Base-by-base conservation (phyloP, 1,140 invertebrate species). In the Scaptomyza graminum region DNA sequence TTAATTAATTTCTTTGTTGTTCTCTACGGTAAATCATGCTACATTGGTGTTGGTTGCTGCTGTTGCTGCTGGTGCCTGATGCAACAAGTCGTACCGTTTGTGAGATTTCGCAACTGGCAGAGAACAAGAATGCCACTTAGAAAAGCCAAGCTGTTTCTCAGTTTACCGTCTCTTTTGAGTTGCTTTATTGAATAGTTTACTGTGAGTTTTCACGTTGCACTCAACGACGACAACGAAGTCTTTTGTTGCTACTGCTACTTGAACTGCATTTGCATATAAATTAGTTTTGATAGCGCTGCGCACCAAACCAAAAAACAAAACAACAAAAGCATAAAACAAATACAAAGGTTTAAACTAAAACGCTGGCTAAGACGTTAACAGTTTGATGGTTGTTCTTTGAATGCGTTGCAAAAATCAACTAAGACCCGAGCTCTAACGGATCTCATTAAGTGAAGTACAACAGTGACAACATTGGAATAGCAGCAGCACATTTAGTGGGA, bases 1-100 rank as follows among this genome's bases (percentile, higher is more conserved):
- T 89, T 88, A 84, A 88, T 88, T 88, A 88, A 88, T 88, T 88
- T 88, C 83, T 88, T 88, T 88, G 83, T 88, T 88, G 83, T 88
- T 84, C 63, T 88, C 84, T 89, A 88, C 79, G 83, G 79, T 88
- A 89, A 88, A 88, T 88, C 83, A 88, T 88, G 76, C 62, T 70
- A 64, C 84, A 79, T 82, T 70, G 41, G 72, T 84, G 59, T 47
- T 64, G 55, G 50, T 72, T 51, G 41, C 22, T 62, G 50, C 39
- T 77, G 54, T 15, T 51, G 37, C 16, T 55, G 66, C 7, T 31
- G 37, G 12, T 41, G 70, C 52, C 47, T 60, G 16, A 13, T 51
- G 62, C 56, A 25, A 65, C 62, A 66, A 51, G 51, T 59, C 60
- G 52, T 54, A 62, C 44, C 67, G 60, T 63, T 72, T 66, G 46